Evolutionary conservation across 2,113 vertebrate genomes (phyloP).

Genomic region (Peucedramus taeniatus): DNA sequence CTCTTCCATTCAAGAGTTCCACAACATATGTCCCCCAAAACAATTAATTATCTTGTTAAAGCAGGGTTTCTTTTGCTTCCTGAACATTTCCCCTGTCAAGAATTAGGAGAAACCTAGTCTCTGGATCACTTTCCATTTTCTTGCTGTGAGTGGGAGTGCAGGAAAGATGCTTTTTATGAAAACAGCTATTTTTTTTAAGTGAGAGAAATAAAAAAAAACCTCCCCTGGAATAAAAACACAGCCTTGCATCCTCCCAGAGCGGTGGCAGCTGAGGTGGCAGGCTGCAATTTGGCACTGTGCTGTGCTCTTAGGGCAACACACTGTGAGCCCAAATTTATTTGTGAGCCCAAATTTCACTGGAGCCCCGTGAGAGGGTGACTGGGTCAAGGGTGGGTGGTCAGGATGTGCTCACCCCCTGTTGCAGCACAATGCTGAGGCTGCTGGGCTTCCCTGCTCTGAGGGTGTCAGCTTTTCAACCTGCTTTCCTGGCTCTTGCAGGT

Average conservation of each 20-base stretch:
- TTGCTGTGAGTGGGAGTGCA: neutral
- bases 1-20: neutral
- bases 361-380: rapidly evolving
- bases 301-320: rapidly evolving
- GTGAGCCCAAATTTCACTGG: neutral
- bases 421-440: neutral
- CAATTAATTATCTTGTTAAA: neutral
- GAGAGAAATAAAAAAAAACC: neutral
- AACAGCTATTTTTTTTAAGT: neutral
- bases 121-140: neutral
- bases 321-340: neutral
- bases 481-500: neutral
- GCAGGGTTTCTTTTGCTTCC: neutral
- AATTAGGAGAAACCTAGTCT: neutral
- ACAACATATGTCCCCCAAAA: neutral
- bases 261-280: neutral
- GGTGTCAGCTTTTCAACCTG: neutral
- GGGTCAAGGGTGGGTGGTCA: neutral
- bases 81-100: neutral
- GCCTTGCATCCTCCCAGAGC: neutral
- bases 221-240: neutral
- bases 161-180: neutral
- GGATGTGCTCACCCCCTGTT: neutral
- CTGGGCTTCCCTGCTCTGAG: neutral
- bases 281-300: neutral